Evolutionary conservation across 2,888 invertebrate species (phyloP).

Genomic region (Rhingia rostrata): DNA sequence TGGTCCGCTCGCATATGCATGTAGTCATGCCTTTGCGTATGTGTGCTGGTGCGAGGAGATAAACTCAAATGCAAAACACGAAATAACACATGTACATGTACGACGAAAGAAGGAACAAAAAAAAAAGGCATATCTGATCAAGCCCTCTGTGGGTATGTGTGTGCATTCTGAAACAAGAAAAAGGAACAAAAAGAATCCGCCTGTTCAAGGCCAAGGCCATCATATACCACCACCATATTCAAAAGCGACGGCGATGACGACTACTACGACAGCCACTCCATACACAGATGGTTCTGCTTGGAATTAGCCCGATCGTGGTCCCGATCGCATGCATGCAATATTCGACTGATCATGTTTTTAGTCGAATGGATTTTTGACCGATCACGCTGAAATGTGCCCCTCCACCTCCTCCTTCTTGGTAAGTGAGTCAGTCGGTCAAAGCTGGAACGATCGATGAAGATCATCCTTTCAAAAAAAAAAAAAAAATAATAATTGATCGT

Average conservation of each 20-base stretch:
- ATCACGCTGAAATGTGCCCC: not conserved
- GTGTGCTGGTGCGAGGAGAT: slow-evolving; percentile 34
- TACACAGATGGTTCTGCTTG: slow-evolving; percentile 18
- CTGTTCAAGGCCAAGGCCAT: slow-evolving; percentile 79
- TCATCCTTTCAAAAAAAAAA: slow-evolving; percentile 36
- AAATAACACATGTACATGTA: slow-evolving; percentile 35
- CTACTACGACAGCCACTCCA: not conserved
- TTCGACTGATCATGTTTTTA: slow-evolving; percentile 22
- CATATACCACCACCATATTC: slow-evolving; percentile 59
- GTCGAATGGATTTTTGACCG: not conserved
- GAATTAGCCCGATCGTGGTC: slow-evolving; percentile 18
- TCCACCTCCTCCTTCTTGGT: not conserved
- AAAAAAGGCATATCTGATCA: slow-evolving; percentile 10
- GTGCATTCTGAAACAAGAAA: slow-evolving; percentile 56
- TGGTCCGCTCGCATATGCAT: slow-evolving; percentile 17
- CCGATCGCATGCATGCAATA: slow-evolving; percentile 50
- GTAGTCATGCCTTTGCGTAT: slow-evolving; percentile 7
- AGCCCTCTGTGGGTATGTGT: slow-evolving; percentile 26
- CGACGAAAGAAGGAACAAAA: slow-evolving; percentile 41
- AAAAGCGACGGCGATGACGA: slow-evolving; percentile 38
- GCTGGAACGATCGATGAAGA: slow-evolving; percentile 37
- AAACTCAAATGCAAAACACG: slow-evolving; percentile 67
- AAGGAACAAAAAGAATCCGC: slow-evolving; percentile 70
- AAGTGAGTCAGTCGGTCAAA: slow-evolving; percentile 73
- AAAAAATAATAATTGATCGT: slow-evolving; percentile 39